Conservation (phyloP, 35 echinoderm and acorn worm genomes). For the Holothuria glaberrima region DNA sequence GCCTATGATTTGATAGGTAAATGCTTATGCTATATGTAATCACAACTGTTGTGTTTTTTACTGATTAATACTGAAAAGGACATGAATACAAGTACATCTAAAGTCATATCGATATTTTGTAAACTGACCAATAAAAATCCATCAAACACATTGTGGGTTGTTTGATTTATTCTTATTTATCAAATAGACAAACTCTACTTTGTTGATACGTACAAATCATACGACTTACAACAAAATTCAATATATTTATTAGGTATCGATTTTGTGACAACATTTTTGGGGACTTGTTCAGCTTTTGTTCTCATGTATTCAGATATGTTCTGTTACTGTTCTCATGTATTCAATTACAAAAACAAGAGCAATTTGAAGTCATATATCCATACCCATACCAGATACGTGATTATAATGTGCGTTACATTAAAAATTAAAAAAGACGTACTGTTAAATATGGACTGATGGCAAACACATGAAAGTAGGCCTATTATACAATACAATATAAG, state of each 20-base stretch:
- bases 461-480: conserved; percentile 12
- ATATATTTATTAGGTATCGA: background rate
- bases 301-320: conserved; percentile 10
- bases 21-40: conserved; percentile 20
- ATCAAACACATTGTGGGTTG: conserved; percentile 21
- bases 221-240: background rate
- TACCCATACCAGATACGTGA: background rate
- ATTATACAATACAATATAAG: conserved; percentile 11
- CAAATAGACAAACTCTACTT: background rate
- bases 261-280: conserved; percentile 12
- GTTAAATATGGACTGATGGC: conserved; percentile 10
- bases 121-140: conserved; percentile 5
- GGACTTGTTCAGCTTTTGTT: conserved; percentile 13
- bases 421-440: background rate
- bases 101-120: conserved; percentile 23
- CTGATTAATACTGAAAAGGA: conserved; percentile 13
- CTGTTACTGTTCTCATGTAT: conserved; percentile 14
- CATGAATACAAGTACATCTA: conserved; percentile 14
- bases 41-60: conserved; percentile 6
- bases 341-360: conserved; percentile 10
- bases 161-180: conserved; percentile 16
- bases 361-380: conserved; percentile 15
- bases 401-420: conserved; percentile 10
- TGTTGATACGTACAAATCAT: no score
- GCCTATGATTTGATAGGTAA: conserved; percentile 17